Conservation (phyloP, 2,888 invertebrate genomes). For the Luperina testacea region DNA sequence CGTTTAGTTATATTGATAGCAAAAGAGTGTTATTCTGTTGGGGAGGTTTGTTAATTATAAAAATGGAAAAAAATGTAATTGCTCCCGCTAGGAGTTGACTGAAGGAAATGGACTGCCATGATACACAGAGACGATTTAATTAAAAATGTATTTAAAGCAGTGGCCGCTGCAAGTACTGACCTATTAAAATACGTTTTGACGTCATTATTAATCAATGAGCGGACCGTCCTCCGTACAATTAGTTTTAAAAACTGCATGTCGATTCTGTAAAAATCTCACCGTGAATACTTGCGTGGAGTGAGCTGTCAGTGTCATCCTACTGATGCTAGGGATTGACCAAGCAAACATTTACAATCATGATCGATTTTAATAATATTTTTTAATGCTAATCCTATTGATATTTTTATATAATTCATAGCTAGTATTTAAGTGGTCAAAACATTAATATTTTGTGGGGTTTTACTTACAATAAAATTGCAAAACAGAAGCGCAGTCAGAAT, state of each 20-base stretch:
- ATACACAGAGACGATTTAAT: constrained; percentile 22
- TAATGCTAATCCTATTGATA: no score
- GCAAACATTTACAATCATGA: no score
- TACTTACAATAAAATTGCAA: no score
- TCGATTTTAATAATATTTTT: no score
- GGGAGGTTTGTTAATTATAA: constrained; percentile 39
- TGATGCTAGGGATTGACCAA: no score
- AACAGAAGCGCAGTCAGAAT: no score
- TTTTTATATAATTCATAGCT: no score
- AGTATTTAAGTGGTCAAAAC: no score
- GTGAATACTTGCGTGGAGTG: no score
- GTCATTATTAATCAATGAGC: background rate
- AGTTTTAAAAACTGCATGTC: background rate
- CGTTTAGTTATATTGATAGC: constrained; percentile 11
- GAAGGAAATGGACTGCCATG: constrained; percentile 16
- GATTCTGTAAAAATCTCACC: no score
- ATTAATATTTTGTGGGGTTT: no score
- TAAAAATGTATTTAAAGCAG: constrained; percentile 20
- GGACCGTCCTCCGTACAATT: background rate
- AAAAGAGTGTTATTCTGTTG: constrained; percentile 2
- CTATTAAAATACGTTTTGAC: background rate
- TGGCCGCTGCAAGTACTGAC: background rate
- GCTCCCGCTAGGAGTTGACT: constrained; percentile 17
- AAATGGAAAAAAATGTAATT: constrained; percentile 42
- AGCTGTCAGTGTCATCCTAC: no score